phyloP scores from a whole-genome alignment of 2,888 invertebrate genomes.

The Apeira syringaria region DNA sequence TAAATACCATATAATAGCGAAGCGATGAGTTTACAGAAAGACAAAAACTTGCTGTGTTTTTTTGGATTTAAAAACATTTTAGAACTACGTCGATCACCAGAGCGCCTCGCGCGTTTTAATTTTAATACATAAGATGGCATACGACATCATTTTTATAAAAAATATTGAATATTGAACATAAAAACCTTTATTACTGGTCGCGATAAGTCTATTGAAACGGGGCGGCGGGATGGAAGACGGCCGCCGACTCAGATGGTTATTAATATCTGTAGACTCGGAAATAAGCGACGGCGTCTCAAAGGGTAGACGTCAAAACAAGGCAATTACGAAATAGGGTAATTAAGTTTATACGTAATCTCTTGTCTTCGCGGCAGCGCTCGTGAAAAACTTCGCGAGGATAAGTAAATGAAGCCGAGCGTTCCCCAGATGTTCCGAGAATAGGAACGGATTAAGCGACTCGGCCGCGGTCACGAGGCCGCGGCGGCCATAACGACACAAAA shows the following conservation, averaged over 20 bases:
- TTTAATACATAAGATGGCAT: too few relatives aligned
- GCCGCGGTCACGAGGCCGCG: too few relatives aligned
- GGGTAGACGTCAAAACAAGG: constrained; percentile 80
- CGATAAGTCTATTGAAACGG: constrained; percentile 1
- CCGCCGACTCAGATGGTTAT: constrained; percentile 74
- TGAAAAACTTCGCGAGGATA: constrained; percentile 15
- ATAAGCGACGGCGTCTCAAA: constrained; percentile 74
- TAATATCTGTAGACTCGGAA: constrained; percentile 78
- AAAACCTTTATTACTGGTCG: constrained; percentile 7
- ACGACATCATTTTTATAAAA: too few relatives aligned
- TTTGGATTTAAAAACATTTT: too few relatives aligned
- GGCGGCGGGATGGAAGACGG: constrained; percentile 63
- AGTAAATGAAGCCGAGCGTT: not conserved
- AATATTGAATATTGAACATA: not conserved
- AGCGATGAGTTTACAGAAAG: too few relatives aligned
- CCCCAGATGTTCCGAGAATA: too few relatives aligned
- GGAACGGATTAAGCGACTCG: too few relatives aligned
- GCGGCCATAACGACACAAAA: too few relatives aligned
- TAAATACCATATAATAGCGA: too few relatives aligned
- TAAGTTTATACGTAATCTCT: constrained; percentile 73
- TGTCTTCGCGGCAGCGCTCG: constrained; percentile 47
- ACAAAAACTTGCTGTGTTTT: too few relatives aligned
- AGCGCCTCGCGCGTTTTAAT: too few relatives aligned
- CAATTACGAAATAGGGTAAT: constrained; percentile 79
- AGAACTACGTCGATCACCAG: too few relatives aligned